Evolutionary conservation across 2,888 invertebrate species (phyloP).

Genomic region (Stratiomys singularior): DNA sequence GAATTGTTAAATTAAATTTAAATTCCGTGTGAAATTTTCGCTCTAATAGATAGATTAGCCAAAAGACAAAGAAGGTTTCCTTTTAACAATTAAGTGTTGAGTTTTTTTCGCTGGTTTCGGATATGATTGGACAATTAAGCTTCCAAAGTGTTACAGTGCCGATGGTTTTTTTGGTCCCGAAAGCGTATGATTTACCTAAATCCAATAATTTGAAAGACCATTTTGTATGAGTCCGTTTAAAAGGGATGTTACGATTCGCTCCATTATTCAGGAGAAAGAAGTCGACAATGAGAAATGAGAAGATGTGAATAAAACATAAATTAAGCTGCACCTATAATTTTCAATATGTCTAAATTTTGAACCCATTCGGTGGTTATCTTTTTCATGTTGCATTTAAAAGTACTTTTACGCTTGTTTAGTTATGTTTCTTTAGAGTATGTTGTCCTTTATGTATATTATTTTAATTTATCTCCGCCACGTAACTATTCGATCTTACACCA

Average conservation of each 20-base stretch:
- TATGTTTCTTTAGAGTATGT: not conserved
- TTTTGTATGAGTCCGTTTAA: not conserved
- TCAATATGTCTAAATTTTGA: slow-evolving; percentile 47
- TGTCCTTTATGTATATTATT: not conserved
- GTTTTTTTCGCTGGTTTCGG: not conserved
- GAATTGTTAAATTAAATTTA: not conserved
- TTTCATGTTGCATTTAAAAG: slow-evolving; percentile 19
- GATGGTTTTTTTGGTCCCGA: slow-evolving; percentile 46
- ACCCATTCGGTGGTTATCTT: slow-evolving; percentile 52
- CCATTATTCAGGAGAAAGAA: not conserved
- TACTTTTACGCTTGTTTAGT: not conserved
- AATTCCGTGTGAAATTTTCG: not conserved
- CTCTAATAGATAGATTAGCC: not conserved
- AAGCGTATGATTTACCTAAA: slow-evolving; percentile 32
- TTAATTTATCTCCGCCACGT: not conserved
- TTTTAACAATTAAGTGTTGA: not conserved
- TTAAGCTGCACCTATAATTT: not conserved
- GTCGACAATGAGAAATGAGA: not conserved
- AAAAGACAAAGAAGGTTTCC: not conserved
- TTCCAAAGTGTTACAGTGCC: slow-evolving; percentile 25
- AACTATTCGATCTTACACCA: not conserved
- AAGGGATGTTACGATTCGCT: not conserved
- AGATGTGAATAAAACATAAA: not conserved
- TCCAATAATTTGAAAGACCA: not conserved
- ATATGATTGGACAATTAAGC: slow-evolving; percentile 14